Evolutionary conservation across 2,888 invertebrate genomes (phyloP).

Genomic region (Suillia variegata): DNA sequence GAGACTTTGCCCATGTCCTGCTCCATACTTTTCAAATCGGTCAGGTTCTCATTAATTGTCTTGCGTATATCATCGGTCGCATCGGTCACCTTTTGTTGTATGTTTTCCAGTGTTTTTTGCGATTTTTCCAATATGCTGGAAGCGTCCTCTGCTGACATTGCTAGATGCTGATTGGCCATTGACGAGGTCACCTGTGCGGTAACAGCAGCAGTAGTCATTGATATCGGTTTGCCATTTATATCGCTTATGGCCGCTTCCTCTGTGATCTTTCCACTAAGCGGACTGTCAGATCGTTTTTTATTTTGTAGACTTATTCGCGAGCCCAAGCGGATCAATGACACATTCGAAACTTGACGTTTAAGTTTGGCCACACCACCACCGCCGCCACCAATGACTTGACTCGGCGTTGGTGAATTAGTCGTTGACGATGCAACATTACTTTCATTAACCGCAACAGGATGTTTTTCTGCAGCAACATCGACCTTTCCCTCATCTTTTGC

Average conservation of each 20-base stretch:
- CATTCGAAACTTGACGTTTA: conserved; percentile 48
- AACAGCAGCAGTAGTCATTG: not conserved
- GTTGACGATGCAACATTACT: not conserved
- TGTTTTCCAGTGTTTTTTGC: conserved; percentile 51
- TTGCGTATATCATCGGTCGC: conserved; percentile 58
- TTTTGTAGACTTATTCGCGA: conserved; percentile 51
- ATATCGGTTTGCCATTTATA: not conserved
- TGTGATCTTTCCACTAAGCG: conserved; percentile 46
- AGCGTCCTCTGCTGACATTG: conserved; percentile 31
- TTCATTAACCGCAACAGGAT: not conserved
- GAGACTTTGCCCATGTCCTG: conserved; percentile 47
- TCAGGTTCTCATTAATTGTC: conserved; percentile 57
- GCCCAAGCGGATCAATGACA: conserved; percentile 52
- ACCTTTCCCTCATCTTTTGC: not conserved
- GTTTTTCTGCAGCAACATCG: not conserved
- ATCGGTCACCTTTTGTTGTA: conserved; percentile 55
- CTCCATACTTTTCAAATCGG: conserved; percentile 54
- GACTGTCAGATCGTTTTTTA: conserved; percentile 54
- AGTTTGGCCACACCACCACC: conserved; percentile 27
- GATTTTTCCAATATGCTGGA: conserved; percentile 55
- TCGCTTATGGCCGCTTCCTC: conserved; percentile 11
- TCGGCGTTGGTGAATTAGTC: not conserved
- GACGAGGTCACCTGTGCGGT: too few species aligned
- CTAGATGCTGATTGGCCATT: conserved; percentile 11
- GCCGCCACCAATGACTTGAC: conserved; percentile 20